Conservation (phyloP, 2,888 invertebrate species). For the Sarcophaga caerulescens region DNA sequence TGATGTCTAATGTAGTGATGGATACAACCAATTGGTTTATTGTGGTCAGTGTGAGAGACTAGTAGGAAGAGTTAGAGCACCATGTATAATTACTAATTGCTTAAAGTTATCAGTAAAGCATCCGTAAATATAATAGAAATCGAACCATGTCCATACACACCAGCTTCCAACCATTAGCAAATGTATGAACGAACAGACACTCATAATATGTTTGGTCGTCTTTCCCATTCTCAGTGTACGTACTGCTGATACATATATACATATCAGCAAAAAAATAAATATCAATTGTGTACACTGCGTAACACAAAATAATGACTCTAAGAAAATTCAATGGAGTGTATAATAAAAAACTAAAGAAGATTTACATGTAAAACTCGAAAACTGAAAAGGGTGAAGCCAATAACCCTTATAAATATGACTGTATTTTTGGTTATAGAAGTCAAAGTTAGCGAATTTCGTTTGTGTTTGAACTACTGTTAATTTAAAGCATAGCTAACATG, state of each 20-base stretch:
- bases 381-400: too few species aligned
- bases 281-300: not conserved
- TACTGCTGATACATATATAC: constrained; percentile 2
- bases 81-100: constrained; percentile 54
- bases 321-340: not conserved
- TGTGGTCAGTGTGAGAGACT: not conserved
- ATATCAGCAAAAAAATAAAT: too few species aligned
- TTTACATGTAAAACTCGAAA: too few species aligned
- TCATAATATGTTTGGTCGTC: constrained; percentile 1
- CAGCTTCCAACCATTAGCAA: constrained; percentile 1
- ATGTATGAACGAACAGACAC: constrained; percentile 6
- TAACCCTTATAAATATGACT: too few species aligned
- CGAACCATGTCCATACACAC: not conserved
- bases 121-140: constrained; percentile 7
- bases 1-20: constrained; percentile 12
- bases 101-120: constrained; percentile 47
- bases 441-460: too few species aligned
- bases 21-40: not conserved
- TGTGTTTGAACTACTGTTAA: too few species aligned
- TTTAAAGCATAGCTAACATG: too few species aligned
- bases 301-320: too few species aligned
- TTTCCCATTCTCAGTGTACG: not conserved
- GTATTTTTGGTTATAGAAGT: too few species aligned
- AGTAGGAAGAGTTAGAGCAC: not conserved
- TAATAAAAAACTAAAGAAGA: not conserved